Evolutionary conservation across 2,113 vertebrate genomes (phyloP), one percentile per base, ranked within the genome.

Genomic region (Oncorhynchus keta): DNA sequence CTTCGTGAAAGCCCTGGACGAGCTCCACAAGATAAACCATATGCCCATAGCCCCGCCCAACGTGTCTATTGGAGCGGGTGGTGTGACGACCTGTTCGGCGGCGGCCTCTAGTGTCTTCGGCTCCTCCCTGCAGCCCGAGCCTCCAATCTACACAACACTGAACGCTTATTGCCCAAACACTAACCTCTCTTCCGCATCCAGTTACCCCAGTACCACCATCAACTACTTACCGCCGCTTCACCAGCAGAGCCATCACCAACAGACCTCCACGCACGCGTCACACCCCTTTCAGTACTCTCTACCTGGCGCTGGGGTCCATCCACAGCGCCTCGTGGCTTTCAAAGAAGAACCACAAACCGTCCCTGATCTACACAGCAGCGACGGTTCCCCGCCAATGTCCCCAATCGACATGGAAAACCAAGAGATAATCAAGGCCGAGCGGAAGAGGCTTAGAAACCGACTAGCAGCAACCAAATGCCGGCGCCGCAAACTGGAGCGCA

Each of bases 311-410:
- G 84, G 83, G 0, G 78, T 92, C 61, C 89, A 91, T 8, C 86
- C 86, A 49, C 93, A 89, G 86, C 88, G 93, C 70, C 91, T 94
- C 3, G 75, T 90, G 66, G 32, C 92, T 20, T 94, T 96, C 73
- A 97, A 97, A 79, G 96, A 97, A 74, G 96, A 97, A n/a, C 95
- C 96, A 0, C 96, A 97, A 88, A 97, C 93, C 8, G 96, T 97
- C 4, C 96, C 96, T 0, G 93, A 96, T 70, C 93, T 95, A 26
- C 90, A 94, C 66, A 93, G 92, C 89, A 95, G 93, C 78, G 95
- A 95, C 88, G 92, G 93, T 79, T 92, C 94, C 20, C 93, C 96
- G 0, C 96, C 96, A 0, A 93, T 97, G 88, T 98, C 97, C 0
- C 96, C 97, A 3, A 97, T 97, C 88, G 92, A 97, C 89, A 89